Percentiles rank a stretch among this genome's conserved stretches.
Conservation (phyloP, 2,888 invertebrate species). For the Nomada hirtipes region DNA sequence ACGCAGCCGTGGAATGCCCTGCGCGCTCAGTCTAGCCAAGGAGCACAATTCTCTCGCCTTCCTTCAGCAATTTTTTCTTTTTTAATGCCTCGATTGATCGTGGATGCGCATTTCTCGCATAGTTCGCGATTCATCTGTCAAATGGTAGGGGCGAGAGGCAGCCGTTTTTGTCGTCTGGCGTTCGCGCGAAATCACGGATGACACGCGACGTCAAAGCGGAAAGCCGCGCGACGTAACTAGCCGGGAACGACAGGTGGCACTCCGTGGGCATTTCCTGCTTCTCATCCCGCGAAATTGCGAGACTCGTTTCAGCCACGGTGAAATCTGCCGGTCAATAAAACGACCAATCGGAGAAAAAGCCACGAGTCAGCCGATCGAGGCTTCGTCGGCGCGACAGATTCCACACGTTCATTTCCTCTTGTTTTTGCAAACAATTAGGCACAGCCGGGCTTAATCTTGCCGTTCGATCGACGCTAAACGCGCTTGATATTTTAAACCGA, state of each 20-base stretch:
- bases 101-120: constrained; percentile 38
- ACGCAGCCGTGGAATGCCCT: background rate
- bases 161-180: constrained; percentile 39
- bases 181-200: constrained; percentile 75
- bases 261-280: constrained; percentile 66
- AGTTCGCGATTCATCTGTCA: constrained; percentile 51
- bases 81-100: background rate
- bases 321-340: constrained; percentile 51
- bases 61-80: background rate
- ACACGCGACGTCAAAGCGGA: constrained; percentile 73
- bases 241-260: constrained; percentile 67
- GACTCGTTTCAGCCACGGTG: constrained; percentile 55
- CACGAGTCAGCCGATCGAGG: constrained; percentile 14
- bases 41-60: background rate
- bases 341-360: constrained; percentile 36
- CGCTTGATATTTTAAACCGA: background rate
- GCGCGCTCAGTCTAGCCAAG: background rate
- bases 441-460: no score
- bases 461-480: no score
- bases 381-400: constrained; percentile 2
- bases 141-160: constrained; percentile 1
- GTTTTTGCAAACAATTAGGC: constrained; percentile 47
- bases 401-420: background rate
- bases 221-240: constrained; percentile 64
- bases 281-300: constrained; percentile 68